A percentile compares a stretch with the other conserved stretches of the same genome.
Conservation (phyloP, 2,888 invertebrate species). For the Hydroisotoma schaefferi region DNA sequence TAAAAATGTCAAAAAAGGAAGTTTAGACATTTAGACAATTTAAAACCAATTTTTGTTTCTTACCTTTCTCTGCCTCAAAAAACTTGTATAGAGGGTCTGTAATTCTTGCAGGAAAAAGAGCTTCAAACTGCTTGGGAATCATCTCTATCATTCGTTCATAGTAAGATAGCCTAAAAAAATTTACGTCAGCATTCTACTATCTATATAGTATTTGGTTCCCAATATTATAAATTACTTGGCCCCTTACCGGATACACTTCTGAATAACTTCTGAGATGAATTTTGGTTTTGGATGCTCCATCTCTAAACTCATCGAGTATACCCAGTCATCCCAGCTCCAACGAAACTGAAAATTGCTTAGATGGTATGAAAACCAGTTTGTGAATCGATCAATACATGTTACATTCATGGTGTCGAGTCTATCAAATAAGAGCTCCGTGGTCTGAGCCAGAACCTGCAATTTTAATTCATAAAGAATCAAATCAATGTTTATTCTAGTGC, state of each 20-base stretch:
- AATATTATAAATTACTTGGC: not conserved
- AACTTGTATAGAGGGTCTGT: constrained; percentile 89
- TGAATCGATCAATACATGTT: constrained; percentile 92
- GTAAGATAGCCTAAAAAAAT: constrained; percentile 73
- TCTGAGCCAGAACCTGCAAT: constrained; percentile 88
- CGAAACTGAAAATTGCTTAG: constrained; percentile 98
- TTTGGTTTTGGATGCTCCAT: constrained; percentile 87
- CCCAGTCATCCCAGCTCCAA: constrained; percentile 99
- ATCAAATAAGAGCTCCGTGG: constrained; percentile 93
- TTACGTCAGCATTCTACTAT: constrained; percentile 1
- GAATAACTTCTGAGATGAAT: constrained; percentile 87
- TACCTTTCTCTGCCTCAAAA: constrained; percentile 82
- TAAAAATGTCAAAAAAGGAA: no score
- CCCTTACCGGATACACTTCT: constrained; percentile 78
- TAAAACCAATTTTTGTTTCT: no score
- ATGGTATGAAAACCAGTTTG: constrained; percentile 97
- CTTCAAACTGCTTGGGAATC: constrained; percentile 80
- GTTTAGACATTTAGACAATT: no score
- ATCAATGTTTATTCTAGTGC: not conserved
- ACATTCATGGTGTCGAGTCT: constrained; percentile 96
- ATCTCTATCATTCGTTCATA: constrained; percentile 89
- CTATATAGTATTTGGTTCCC: no score
- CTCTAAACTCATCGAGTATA: constrained; percentile 76
- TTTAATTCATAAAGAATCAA: constrained; percentile 16
- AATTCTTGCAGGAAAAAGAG: constrained; percentile 72